Conservation (phyloP, 2,113 vertebrate genomes). For the Oncorhynchus mykiss region DNA sequence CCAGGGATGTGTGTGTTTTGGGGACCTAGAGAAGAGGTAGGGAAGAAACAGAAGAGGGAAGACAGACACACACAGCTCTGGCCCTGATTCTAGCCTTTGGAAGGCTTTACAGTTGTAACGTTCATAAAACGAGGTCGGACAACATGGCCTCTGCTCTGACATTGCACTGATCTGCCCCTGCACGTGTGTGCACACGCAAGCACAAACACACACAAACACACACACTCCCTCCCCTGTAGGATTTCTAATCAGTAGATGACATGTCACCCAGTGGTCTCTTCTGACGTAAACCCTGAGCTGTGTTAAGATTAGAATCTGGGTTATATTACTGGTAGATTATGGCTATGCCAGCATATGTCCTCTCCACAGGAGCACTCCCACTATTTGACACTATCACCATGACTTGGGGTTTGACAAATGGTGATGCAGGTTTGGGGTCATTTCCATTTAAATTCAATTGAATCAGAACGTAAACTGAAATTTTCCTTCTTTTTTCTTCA, state of each 20-base stretch:
- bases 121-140: slow-evolving; percentile 48
- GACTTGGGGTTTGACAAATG: slow-evolving; percentile 23
- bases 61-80: background rate
- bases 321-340: slow-evolving; percentile 51
- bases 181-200: background rate
- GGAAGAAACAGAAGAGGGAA: background rate
- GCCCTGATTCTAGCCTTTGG: slow-evolving; percentile 4
- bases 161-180: slow-evolving; percentile 28
- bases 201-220: slow-evolving; percentile 3
- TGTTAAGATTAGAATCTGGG: slow-evolving; percentile 57
- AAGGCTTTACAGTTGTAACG: slow-evolving; percentile 50
- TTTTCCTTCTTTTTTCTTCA: too few relatives aligned
- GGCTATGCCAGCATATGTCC: slow-evolving; percentile 49
- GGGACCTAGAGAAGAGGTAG: too few relatives aligned
- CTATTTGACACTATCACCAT: slow-evolving; percentile 31
- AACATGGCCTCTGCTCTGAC: slow-evolving; percentile 37
- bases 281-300: slow-evolving; percentile 35
- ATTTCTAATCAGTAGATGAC: slow-evolving; percentile 49
- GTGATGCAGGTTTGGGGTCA: background rate
- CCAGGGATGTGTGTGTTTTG: too few relatives aligned
- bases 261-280: slow-evolving; percentile 38
- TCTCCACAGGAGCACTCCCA: slow-evolving; percentile 36
- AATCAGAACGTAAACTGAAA: background rate
- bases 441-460: background rate
- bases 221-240: background rate